Evolutionary conservation across 2,113 vertebrate genomes (phyloP).

Genomic region (Rhagologus leucostigma): DNA sequence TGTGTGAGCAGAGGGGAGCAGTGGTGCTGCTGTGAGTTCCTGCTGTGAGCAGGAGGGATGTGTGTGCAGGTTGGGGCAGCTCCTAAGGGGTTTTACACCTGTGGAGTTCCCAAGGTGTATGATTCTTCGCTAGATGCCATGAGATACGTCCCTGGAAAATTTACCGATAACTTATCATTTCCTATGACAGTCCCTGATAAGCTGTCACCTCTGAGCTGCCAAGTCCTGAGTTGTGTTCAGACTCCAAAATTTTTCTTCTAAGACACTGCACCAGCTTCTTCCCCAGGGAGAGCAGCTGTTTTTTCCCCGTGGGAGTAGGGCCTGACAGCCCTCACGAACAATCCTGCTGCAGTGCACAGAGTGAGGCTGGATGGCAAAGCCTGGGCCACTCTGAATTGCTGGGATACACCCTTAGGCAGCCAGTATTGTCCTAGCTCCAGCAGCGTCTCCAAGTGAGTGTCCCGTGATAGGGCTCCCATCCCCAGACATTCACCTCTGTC

Average conservation of each 20-base stretch:
- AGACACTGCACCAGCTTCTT: background rate
- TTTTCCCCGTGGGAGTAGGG: background rate
- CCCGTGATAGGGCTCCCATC: background rate
- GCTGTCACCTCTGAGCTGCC: background rate
- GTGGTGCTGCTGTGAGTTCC: background rate
- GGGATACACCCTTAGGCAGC: rapidly evolving
- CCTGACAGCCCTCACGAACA: background rate
- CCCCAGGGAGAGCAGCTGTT: background rate
- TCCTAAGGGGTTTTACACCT: background rate
- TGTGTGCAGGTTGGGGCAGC: background rate
- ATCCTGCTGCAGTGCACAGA: background rate
- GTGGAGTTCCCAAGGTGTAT: background rate
- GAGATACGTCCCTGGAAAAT: background rate
- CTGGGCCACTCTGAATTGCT: background rate
- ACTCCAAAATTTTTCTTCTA: background rate
- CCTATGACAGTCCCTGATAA: background rate
- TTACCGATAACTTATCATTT: background rate
- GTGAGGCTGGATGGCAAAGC: background rate
- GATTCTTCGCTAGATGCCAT: background rate
- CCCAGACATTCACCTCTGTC: background rate
- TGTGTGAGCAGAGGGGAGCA: background rate
- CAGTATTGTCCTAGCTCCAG: background rate
- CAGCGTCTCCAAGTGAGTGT: background rate
- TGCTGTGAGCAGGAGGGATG: background rate
- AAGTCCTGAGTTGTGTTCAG: background rate